A percentile compares a stretch with the other conserved stretches of the same genome.
These are phyloP conservation scores for Telmatochromis sp. DNA, from an alignment of 2,113 vertebrate species.

Conservation along the genomic window DNA sequence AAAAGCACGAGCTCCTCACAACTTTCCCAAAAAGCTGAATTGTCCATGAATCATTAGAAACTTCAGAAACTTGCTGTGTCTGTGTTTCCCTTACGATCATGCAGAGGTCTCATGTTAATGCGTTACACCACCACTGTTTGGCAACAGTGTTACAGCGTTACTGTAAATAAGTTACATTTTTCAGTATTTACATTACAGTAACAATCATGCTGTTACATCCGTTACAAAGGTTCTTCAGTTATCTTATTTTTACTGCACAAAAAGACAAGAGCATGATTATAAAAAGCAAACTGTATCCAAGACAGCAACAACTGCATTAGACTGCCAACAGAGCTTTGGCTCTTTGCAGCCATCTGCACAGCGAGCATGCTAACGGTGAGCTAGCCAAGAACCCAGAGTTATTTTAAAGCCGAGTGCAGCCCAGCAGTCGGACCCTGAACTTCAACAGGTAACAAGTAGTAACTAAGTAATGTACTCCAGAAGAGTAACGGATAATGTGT, in stretches of 20 bases:
- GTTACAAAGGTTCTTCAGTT: background rate
- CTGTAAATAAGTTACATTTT: background rate
- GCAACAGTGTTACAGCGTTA: background rate
- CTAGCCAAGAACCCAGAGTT: too few relatives aligned
- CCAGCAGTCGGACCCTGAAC: too few relatives aligned
- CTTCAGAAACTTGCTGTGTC: background rate
- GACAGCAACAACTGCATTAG: background rate
- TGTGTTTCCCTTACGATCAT: background rate
- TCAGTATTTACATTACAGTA: background rate
- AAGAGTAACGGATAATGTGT: too few relatives aligned
- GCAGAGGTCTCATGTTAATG: accelerated
- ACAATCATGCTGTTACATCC: background rate
- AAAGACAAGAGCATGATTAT: background rate
- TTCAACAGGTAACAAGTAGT: too few relatives aligned
- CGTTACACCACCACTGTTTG: background rate
- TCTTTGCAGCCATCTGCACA: background rate
- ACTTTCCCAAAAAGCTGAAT: background rate
- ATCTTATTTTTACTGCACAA: background rate
- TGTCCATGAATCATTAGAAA: background rate
- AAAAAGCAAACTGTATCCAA: background rate
- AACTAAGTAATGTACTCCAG: too few relatives aligned
- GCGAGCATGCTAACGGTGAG: background rate
- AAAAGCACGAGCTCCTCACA: background rate
- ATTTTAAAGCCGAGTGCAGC: too few relatives aligned
- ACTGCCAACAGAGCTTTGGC: background rate